Percentiles rank a stretch among this genome's conserved stretches.
Evolutionary conservation across 2,113 vertebrate genomes (phyloP).

Genomic region (Rostratula benghalensis): DNA sequence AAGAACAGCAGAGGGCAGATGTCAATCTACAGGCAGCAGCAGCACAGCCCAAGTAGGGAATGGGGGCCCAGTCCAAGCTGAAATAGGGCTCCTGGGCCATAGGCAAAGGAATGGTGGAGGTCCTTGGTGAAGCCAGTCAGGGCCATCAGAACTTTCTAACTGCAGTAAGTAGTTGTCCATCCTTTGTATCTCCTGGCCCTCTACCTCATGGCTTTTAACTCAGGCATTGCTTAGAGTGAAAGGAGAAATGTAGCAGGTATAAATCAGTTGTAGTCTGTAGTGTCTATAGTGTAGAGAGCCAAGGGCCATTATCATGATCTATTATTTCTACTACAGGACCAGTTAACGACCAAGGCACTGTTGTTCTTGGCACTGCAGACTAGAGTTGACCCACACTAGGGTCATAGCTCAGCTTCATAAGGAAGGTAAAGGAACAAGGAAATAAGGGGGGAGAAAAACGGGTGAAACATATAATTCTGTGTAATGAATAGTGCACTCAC

Average conservation of each 20-base stretch:
- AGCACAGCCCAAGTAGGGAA: neutral
- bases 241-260: neutral
- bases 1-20: neutral
- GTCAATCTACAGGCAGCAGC: neutral
- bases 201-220: neutral
- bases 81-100: neutral
- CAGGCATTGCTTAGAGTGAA: neutral
- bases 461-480: neutral
- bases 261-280: neutral
- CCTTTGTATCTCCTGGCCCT: neutral
- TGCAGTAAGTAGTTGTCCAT: neutral
- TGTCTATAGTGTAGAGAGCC: neutral
- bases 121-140: neutral
- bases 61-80: neutral
- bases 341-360: neutral
- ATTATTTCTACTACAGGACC: neutral
- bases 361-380: neutral
- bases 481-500: neutral
- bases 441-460: neutral
- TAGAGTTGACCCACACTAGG: neutral
- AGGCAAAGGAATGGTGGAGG: neutral
- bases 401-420: accelerated
- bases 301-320: neutral
- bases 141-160: neutral
- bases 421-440: neutral